Conservation (phyloP, 2,888 invertebrate genomes). For the Rhaphigaster nebulosa region DNA sequence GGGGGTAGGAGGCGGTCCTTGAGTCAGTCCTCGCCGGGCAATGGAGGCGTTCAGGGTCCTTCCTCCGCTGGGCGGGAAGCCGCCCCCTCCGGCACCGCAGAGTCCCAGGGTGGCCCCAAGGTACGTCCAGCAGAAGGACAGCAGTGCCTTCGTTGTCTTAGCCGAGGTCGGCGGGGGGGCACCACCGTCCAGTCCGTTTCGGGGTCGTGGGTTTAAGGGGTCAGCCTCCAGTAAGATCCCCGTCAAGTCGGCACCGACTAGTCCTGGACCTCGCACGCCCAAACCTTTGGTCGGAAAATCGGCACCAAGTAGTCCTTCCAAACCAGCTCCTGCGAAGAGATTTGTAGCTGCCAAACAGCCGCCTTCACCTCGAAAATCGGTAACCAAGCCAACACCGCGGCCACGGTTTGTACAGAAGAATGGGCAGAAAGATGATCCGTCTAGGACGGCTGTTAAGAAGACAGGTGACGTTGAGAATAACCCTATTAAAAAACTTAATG, state of each 20-base stretch:
- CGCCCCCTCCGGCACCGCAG: constrained; percentile 65
- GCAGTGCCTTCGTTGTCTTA: constrained; percentile 78
- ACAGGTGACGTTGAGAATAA: not conserved
- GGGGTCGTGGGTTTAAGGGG: constrained; percentile 74
- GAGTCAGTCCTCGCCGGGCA: constrained; percentile 58
- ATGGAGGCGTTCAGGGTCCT: constrained; percentile 65
- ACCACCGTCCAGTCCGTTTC: constrained; percentile 75
- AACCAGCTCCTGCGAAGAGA: constrained; percentile 56
- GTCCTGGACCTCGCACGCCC: constrained; percentile 55
- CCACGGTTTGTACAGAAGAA: constrained; percentile 25
- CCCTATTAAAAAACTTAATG: not conserved
- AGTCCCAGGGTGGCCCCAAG: constrained; percentile 65
- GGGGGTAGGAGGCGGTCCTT: not conserved
- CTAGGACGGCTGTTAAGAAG: constrained; percentile 23
- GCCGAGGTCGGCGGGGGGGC: constrained; percentile 70
- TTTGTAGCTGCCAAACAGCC: constrained; percentile 28
- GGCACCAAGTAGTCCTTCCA: constrained; percentile 69
- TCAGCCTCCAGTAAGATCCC: constrained; percentile 72
- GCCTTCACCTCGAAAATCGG: not conserved
- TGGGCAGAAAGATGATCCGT: constrained; percentile 4
- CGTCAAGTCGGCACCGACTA: constrained; percentile 69
- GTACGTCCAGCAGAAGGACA: constrained; percentile 64
- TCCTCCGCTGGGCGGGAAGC: constrained; percentile 64
- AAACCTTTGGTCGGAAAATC: constrained; percentile 69
- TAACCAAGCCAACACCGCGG: not conserved